Conservation (phyloP, 2,888 invertebrate species). For the Uloborus plumipes region DNA sequence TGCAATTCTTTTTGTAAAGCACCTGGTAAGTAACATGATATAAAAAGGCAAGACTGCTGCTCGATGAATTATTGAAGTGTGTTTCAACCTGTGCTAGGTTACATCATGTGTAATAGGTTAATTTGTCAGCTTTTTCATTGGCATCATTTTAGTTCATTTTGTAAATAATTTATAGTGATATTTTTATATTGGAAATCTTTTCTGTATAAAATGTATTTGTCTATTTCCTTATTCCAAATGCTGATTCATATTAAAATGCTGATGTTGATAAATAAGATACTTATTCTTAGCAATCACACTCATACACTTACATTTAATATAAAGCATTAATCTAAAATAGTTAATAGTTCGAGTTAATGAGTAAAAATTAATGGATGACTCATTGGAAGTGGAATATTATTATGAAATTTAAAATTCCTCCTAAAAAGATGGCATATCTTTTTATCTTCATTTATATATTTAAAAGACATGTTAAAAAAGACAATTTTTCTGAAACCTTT, state of each 20-base stretch:
- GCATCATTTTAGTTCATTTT: slow-evolving; percentile 63
- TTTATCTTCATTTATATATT: too few species aligned
- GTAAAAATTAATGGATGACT: too few species aligned
- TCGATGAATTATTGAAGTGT: slow-evolving; percentile 23
- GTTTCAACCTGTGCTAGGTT: slow-evolving; percentile 42
- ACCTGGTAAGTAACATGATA: slow-evolving; percentile 21
- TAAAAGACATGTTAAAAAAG: too few species aligned
- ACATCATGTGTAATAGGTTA: slow-evolving; percentile 31
- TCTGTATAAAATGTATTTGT: slow-evolving; percentile 59
- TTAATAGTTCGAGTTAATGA: too few species aligned
- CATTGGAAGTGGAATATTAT: too few species aligned
- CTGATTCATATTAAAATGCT: slow-evolving; percentile 64
- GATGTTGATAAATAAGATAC: slow-evolving; percentile 29
- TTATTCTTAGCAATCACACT: too few species aligned
- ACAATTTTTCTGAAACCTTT: too few species aligned
- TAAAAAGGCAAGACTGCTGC: slow-evolving; percentile 30
- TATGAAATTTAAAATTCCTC: too few species aligned
- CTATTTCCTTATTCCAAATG: slow-evolving; percentile 50
- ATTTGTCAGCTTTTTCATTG: slow-evolving; percentile 46
- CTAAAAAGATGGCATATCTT: too few species aligned
- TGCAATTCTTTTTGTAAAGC: slow-evolving; percentile 52
- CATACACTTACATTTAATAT: too few species aligned
- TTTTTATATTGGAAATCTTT: slow-evolving; percentile 65
- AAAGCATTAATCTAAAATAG: too few species aligned
- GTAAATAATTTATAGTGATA: slow-evolving; percentile 66